phyloP scores from a whole-genome alignment of 2,797 vertebrate genomes.

The Ataeniobius toweri region DNA sequence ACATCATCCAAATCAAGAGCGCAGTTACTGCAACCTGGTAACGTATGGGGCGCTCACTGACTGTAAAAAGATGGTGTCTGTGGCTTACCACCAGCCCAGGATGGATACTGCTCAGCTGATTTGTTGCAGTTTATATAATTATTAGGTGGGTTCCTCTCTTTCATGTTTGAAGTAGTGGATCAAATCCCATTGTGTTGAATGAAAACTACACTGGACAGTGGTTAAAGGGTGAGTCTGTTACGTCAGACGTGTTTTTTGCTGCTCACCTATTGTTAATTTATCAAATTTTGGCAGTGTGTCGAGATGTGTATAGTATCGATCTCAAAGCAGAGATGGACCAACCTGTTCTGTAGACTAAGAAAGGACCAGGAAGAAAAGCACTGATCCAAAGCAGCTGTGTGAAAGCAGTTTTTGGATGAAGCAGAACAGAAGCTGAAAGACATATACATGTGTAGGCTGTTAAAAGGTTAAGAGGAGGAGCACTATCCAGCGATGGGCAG shows the following conservation, averaged over 20 bases:
- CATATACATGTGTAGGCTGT: not conserved
- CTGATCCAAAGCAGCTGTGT: not conserved
- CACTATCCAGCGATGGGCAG: conserved; percentile 41
- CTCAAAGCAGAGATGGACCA: not conserved
- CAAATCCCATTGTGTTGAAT: not conserved
- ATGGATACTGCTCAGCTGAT: no score
- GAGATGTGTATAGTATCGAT: not conserved
- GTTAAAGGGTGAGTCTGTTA: not conserved
- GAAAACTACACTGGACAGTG: not conserved
- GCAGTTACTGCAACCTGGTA: no score
- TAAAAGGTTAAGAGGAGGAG: conserved; percentile 23
- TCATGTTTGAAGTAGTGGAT: not conserved
- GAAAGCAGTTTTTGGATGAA: not conserved
- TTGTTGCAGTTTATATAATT: no score
- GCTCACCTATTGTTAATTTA: not conserved
- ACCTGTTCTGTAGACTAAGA: not conserved
- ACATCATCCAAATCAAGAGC: no score
- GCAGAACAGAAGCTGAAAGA: not conserved
- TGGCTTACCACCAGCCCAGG: no score
- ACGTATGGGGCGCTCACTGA: no score
- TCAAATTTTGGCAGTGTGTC: not conserved
- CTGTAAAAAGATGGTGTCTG: no score
- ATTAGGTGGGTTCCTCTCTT: no score
- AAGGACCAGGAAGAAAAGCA: not conserved
- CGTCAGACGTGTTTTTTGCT: not conserved